Conservation (phyloP, 2,888 invertebrate genomes). For the Cataglyphis livida region DNA sequence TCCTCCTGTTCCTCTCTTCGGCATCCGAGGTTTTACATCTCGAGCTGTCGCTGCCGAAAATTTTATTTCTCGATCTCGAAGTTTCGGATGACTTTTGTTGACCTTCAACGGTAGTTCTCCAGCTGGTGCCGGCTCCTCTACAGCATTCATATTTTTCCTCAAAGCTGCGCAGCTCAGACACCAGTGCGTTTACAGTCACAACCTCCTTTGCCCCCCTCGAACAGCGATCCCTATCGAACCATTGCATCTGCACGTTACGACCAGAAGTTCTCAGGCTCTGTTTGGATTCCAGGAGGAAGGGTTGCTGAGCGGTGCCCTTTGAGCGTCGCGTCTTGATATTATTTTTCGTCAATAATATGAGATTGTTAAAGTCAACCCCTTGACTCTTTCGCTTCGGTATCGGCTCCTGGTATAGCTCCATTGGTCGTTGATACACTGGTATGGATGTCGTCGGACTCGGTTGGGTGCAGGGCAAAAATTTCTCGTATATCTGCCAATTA, state of each 20-base stretch:
- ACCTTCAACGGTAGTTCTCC: conserved; percentile 28
- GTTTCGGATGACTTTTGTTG: conserved; percentile 34
- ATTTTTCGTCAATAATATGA: conserved; percentile 82
- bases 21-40: background rate
- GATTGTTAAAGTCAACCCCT: conserved; percentile 83
- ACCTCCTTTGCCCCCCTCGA: conserved; percentile 72
- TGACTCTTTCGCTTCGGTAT: conserved; percentile 77
- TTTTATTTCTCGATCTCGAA: conserved; percentile 5
- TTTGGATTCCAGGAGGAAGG: conserved; percentile 72
- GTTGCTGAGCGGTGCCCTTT: conserved; percentile 72
- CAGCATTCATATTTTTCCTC: conserved; percentile 64
- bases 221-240: conserved; percentile 73
- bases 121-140: conserved; percentile 16
- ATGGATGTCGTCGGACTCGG: conserved; percentile 71
- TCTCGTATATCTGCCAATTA: conserved; percentile 66
- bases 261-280: conserved; percentile 54
- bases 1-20: conserved; percentile 46
- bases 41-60: background rate
- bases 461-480: conserved; percentile 47
- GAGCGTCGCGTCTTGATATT: conserved; percentile 70
- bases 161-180: conserved; percentile 68
- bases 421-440: conserved; percentile 81
- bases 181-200: conserved; percentile 68
- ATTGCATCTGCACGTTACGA: conserved; percentile 61
- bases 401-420: conserved; percentile 79